Evolutionary conservation across 2,113 vertebrate species (phyloP), one percentile per base, ranked within the genome.

Genomic region (Tupaia chinensis): DNA sequence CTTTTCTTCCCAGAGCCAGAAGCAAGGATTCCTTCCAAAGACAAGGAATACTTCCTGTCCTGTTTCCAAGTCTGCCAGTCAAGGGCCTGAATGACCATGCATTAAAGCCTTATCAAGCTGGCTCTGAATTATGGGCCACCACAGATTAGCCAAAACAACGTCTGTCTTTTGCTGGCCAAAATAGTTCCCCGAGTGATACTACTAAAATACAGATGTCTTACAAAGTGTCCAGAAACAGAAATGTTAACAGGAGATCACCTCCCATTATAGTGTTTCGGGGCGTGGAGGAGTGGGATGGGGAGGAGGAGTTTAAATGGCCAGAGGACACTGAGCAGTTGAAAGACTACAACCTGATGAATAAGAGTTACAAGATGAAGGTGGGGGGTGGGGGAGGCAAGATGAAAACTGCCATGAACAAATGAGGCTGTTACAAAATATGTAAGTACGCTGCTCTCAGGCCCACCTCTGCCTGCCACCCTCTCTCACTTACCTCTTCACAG

Each of bases 1-100:
- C 88, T 74, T 13, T 69, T 34, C 91, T 93, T 93, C 82, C 73
- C 86, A 63, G 85, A 85, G 84, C 83, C 96, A 94, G 93, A 79
- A 91, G 70, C 68, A 34, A 74, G 77, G 72, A 76, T 78, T n/a
- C 23, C 61, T 93, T 86, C 90, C 79, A 85, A 78, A 93, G 89
- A 65, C 77, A 4, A 93, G 93, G 84, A 90, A 53, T 15, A 79
- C 58, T 87, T 94, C 89, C 87, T 53, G 87, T 61, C 95, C 72
- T 69, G 79, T 72, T 70, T 53, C 78, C 77, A 58, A 79, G 81
- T 74, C 93, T 56, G 53, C 78, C 77, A 56, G 87, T 68, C 56
- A 3, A 90, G 23, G 78, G 76, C 29, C 73, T 73, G 17, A 16
- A 10, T 12, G 63, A 63, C 73, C 56, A 8, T 1, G 73, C 87